Percentiles rank a stretch among this genome's conserved stretches.
Evolutionary conservation across 2,113 vertebrate species (phyloP).

Genomic region (Theropithecus gelada): DNA sequence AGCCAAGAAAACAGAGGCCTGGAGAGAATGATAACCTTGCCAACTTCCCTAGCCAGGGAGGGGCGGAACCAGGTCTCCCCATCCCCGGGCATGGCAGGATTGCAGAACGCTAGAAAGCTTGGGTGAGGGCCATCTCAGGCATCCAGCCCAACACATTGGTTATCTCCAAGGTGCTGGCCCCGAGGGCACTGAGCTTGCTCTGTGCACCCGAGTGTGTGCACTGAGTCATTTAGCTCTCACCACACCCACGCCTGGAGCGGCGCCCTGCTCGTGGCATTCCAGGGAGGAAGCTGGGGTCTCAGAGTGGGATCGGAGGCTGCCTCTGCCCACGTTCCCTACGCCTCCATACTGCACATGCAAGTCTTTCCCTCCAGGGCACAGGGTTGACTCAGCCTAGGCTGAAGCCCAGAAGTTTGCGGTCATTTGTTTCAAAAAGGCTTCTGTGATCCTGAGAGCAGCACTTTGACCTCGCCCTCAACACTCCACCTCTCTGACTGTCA

Average conservation of each 20-base stretch:
- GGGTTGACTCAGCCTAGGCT: not conserved
- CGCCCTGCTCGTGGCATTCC: not conserved
- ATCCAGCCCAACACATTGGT: not conserved
- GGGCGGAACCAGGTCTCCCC: not conserved
- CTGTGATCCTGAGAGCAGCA: not conserved
- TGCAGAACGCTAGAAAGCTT: not conserved
- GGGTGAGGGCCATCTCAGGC: not conserved
- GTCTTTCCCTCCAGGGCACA: not conserved
- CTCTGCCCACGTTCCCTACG: not conserved
- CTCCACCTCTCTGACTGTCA: not conserved
- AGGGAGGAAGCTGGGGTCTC: not conserved
- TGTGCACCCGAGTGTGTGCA: not conserved
- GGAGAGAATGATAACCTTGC: not conserved
- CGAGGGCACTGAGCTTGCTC: not conserved
- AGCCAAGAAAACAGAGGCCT: not conserved
- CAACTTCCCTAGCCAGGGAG: not conserved
- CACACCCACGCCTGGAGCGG: fast-evolving
- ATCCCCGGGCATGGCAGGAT: not conserved
- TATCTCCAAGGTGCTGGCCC: not conserved
- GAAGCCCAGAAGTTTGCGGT: not conserved
- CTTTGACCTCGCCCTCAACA: not conserved
- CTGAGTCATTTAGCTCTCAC: not conserved
- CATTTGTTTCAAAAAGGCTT: not conserved
- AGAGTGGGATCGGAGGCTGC: too few relatives aligned
- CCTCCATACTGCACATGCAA: fast-evolving